Conservation (phyloP, 2,888 invertebrate species). For the Oxytorus armatus region DNA sequence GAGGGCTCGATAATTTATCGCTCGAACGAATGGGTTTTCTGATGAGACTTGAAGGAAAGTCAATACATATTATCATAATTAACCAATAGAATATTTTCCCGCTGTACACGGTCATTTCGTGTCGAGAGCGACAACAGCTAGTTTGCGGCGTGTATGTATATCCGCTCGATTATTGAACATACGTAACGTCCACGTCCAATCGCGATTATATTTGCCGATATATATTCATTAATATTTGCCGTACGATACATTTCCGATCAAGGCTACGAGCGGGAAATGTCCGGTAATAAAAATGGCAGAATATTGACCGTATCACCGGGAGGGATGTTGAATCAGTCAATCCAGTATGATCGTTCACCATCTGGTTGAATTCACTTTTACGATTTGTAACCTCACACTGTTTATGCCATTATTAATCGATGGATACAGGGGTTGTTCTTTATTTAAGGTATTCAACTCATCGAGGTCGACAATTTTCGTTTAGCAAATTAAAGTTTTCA, state of each 20-base stretch:
- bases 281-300: constrained; percentile 2
- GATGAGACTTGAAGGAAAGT: neutral
- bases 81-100: constrained; percentile 12
- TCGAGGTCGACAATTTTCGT: no score
- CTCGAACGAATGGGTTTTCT: constrained; percentile 4
- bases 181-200: constrained; percentile 18
- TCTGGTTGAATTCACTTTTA: constrained; percentile 35
- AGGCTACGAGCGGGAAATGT: constrained; percentile 24
- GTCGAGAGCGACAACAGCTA: neutral
- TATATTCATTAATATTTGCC: constrained; percentile 51
- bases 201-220: constrained; percentile 18
- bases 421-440: neutral
- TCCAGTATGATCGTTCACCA: constrained; percentile 21
- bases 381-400: neutral
- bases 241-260: constrained; percentile 54
- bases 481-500: no score
- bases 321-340: constrained; percentile 35
- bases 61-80: constrained; percentile 32
- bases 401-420: neutral
- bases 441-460: no score
- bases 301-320: constrained; percentile 11
- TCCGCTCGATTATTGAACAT: constrained; percentile 47
- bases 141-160: constrained; percentile 2
- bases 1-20: constrained; percentile 11
- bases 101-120: constrained; percentile 17